Evolutionary conservation across 2,888 invertebrate species (phyloP).

Genomic region (Tachina lurida): DNA sequence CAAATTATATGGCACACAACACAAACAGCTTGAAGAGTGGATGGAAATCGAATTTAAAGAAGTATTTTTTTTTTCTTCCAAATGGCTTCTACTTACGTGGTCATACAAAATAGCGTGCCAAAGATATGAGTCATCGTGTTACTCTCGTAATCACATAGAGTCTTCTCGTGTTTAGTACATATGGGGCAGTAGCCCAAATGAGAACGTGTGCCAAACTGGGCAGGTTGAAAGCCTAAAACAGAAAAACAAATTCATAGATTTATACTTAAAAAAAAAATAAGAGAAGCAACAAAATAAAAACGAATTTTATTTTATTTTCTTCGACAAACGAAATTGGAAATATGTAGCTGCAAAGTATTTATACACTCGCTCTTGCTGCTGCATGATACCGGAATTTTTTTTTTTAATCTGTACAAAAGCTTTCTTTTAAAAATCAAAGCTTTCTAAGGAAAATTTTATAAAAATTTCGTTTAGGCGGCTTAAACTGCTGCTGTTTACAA

Average conservation of each 20-base stretch:
- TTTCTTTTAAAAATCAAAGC: too few relatives aligned
- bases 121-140: conserved; percentile 67
- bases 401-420: too few relatives aligned
- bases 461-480: too few relatives aligned
- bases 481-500: too few relatives aligned
- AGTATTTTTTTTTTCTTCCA: too few relatives aligned
- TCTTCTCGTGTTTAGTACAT: conserved; percentile 49
- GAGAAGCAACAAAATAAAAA: too few relatives aligned
- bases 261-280: background rate
- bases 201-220: conserved; percentile 63
- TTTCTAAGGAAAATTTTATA: too few relatives aligned
- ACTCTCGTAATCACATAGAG: conserved; percentile 56
- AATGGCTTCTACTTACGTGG: conserved; percentile 55
- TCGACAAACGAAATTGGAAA: too few relatives aligned
- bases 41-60: background rate
- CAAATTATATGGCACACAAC: conserved; percentile 69
- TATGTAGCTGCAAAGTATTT: too few relatives aligned
- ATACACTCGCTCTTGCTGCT: too few relatives aligned
- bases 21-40: conserved; percentile 52
- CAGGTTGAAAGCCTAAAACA: conserved; percentile 25
- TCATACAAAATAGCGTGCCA: conserved; percentile 56
- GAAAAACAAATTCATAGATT: background rate
- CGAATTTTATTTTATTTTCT: too few relatives aligned
- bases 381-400: too few relatives aligned
- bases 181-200: conserved; percentile 61